phyloP scores from a whole-genome alignment of 2,797 vertebrate species.

The Loris lydekkerianus region DNA sequence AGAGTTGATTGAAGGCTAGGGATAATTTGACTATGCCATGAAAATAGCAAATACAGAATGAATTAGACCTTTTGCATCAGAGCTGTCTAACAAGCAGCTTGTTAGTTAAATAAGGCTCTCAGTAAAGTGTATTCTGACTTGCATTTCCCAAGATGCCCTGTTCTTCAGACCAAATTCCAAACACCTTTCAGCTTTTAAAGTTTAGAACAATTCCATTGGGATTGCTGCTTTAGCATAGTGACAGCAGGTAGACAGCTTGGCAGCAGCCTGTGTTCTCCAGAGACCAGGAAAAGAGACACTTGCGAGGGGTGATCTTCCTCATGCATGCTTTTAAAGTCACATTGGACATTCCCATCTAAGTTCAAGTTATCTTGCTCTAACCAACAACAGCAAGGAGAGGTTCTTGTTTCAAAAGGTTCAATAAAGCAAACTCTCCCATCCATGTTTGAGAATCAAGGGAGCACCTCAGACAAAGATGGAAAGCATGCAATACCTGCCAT shows the following conservation, averaged over 20 bases:
- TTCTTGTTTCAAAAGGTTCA: slow-evolving; percentile 52
- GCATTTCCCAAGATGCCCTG: slow-evolving; percentile 68
- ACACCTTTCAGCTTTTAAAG: slow-evolving; percentile 71
- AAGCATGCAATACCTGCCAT: background rate
- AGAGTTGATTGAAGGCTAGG: slow-evolving; percentile 76
- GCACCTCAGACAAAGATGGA: background rate
- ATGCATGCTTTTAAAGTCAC: slow-evolving; percentile 60
- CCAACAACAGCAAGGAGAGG: background rate
- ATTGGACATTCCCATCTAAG: slow-evolving; percentile 53
- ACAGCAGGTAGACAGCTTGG: slow-evolving; percentile 74
- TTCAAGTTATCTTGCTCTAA: slow-evolving; percentile 62
- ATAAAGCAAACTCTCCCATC: slow-evolving; percentile 32
- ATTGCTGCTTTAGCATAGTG: slow-evolving; percentile 79
- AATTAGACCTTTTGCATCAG: slow-evolving; percentile 82
- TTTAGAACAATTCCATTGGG: slow-evolving; percentile 81
- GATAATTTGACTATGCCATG: slow-evolving; percentile 74
- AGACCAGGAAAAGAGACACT: slow-evolving; percentile 62
- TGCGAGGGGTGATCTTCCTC: slow-evolving; percentile 24
- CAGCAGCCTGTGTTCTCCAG: slow-evolving; percentile 50
- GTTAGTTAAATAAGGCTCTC: slow-evolving; percentile 75
- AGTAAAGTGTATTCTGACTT: slow-evolving; percentile 62
- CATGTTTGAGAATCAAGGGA: slow-evolving; percentile 38
- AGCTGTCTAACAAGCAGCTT: slow-evolving; percentile 78
- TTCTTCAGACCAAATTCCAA: slow-evolving; percentile 79
- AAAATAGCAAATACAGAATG: slow-evolving; percentile 80